Base-by-base conservation (phyloP, 2,113 vertebrate species). In the Gobius niger region DNA sequence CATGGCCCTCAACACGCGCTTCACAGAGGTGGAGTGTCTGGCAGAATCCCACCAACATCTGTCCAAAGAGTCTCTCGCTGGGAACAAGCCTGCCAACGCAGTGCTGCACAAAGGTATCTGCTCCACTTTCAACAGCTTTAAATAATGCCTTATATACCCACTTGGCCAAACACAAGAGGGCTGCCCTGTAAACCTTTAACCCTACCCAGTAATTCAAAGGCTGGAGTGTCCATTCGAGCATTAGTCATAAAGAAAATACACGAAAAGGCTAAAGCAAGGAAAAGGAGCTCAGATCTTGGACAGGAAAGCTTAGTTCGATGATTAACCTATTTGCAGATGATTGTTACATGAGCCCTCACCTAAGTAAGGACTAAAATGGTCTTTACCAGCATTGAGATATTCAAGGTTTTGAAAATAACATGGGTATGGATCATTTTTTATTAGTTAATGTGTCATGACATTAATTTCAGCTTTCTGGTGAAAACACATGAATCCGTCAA, bases 31-130 rank as follows among this genome's bases (percentile, higher is more conserved):
- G 85, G 97, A 98, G 85, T 99, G 97, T 91, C 94, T 99, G 90
- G 97, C 97, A 0, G 97, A 99, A 91, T 98, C 96, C 80, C 97
- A 99, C 91, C 97, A 99, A 89, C 97, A 99, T 79, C 94, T 99
- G 87, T 98, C 96, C 88, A 99, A 98, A 93, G 97, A 99, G 91
- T 98, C 96, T 5, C 92, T 98, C 1, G 96, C 95, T 0, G 97
- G 97, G 52, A 99, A 99, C 92, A 99, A 98, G 88, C 97, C 97
- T 0, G 97, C 97, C 44, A 99, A 98, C 0, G 96, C 97, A 0
- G 97, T 99, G 50, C 93, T 99, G 84, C 97, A 99, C 91, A 99
- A 98, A 94, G 97, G 96, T 98, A 62, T 0, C 91, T 46, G 6
- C 12, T 63, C 44, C 0, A 4, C 57, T 60, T 60, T 60, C 57